Conservation (phyloP, 2,113 vertebrate species). For the Sus scrofa region DNA sequence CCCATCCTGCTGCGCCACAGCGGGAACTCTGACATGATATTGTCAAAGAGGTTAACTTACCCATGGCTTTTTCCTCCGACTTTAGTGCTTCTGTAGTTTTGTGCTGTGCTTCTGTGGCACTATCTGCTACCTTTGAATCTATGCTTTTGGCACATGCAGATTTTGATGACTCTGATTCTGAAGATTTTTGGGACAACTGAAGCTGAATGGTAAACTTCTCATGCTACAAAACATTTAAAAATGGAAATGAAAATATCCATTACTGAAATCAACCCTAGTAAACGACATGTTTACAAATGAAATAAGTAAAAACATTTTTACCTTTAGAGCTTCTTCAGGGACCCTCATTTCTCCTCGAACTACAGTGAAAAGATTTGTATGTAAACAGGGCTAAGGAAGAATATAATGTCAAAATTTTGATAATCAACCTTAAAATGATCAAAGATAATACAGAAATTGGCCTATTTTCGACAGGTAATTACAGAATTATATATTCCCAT, state of each 20-base stretch:
- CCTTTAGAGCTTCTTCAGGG: slow-evolving; percentile 99
- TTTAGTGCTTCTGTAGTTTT: slow-evolving; percentile 91
- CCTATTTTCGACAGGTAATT: neutral
- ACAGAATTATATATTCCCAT: neutral
- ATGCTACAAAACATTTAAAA: slow-evolving; percentile 90
- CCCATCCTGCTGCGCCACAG: too few species aligned
- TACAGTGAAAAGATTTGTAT: slow-evolving; percentile 99
- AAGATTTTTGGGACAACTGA: slow-evolving; percentile 95
- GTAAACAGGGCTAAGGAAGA: slow-evolving; percentile 91
- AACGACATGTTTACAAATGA: neutral
- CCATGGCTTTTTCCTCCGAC: slow-evolving; percentile 92
- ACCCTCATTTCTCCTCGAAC: slow-evolving; percentile 97
- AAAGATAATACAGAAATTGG: slow-evolving; percentile 6
- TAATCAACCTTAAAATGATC: slow-evolving; percentile 22
- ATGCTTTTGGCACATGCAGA: slow-evolving; percentile 85
- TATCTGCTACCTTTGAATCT: slow-evolving; percentile 87
- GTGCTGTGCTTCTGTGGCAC: slow-evolving; percentile 84
- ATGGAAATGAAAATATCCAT: slow-evolving; percentile 61
- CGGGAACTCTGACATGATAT: accelerated
- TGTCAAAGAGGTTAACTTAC: slow-evolving; percentile 84
- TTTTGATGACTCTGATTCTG: slow-evolving; percentile 91
- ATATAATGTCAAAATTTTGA: slow-evolving; percentile 44
- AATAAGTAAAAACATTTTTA: slow-evolving; percentile 81
- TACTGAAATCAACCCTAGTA: neutral
- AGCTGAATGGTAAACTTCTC: slow-evolving; percentile 99